phyloP scores from a whole-genome alignment of 30 jellyfish, hydroid and myxozoan species.

The Turritopsis rubra region DNA sequence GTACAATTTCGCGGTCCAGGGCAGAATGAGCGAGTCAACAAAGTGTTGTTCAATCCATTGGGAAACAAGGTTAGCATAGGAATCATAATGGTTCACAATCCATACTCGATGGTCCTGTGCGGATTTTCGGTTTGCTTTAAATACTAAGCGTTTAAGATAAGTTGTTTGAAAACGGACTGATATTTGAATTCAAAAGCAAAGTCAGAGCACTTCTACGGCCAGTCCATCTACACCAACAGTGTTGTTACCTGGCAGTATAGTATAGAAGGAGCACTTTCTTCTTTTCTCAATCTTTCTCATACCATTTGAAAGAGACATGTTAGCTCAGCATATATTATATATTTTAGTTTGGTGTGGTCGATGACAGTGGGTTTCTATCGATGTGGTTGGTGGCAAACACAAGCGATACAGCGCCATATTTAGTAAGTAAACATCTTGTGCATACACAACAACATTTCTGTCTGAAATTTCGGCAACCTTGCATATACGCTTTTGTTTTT shows the following conservation, averaged over 20 bases:
- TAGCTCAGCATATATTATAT: not conserved
- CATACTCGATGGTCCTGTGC: too few relatives aligned
- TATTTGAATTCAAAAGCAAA: too few relatives aligned
- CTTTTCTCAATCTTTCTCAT: too few relatives aligned
- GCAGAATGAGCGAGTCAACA: slow-evolving; percentile 66
- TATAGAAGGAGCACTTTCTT: too few relatives aligned
- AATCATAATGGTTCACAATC: not conserved
- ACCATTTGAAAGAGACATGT: not conserved
- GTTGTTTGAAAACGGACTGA: too few relatives aligned
- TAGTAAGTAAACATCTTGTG: slow-evolving; percentile 33
- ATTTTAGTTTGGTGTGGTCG: slow-evolving; percentile 77
- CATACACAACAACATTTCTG: not conserved
- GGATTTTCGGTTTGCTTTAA: too few relatives aligned
- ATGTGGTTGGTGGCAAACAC: slow-evolving; percentile 65
- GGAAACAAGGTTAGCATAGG: slow-evolving; percentile 81
- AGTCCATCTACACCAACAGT: too few relatives aligned
- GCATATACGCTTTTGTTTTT: too few relatives aligned
- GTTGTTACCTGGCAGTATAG: too few relatives aligned
- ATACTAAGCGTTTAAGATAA: too few relatives aligned
- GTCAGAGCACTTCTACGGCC: too few relatives aligned
- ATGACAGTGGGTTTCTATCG: slow-evolving; percentile 80
- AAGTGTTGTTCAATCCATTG: slow-evolving; percentile 58
- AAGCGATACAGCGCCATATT: slow-evolving; percentile 51
- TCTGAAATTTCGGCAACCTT: not conserved
- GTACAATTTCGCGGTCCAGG: slow-evolving; percentile 56